A percentile compares a stretch with the other conserved stretches of the same genome.
Evolutionary conservation across 1,140 invertebrate genomes (phyloP).

Genomic region (Nasonia longicornis): DNA sequence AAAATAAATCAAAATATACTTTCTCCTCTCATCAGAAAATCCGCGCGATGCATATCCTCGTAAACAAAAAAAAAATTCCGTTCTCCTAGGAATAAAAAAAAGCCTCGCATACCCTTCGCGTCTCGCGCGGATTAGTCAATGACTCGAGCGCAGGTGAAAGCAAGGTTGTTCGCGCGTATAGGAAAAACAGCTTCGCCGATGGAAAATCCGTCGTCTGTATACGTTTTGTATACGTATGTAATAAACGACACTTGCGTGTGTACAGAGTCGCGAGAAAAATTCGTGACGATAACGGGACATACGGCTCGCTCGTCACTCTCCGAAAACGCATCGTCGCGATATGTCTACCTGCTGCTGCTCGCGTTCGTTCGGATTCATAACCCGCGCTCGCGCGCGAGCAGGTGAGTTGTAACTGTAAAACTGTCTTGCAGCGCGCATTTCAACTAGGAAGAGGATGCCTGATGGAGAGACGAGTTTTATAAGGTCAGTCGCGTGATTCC

Average conservation of each 20-base stretch:
- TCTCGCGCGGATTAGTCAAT: conserved; percentile 37
- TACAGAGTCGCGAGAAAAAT: not conserved
- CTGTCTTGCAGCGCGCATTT: conserved; percentile 1
- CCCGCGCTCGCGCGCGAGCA: not conserved
- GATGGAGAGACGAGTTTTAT: not conserved
- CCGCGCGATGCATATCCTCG: not conserved
- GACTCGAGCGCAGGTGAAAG: not conserved
- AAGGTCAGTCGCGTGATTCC: not conserved
- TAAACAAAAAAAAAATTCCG: not conserved
- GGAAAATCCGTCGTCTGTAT: not conserved
- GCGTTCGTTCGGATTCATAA: not conserved
- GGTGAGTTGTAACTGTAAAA: conserved; percentile 27
- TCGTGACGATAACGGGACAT: not conserved
- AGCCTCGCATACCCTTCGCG: not conserved
- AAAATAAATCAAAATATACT: not conserved
- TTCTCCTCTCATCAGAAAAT: not conserved
- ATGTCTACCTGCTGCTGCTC: not conserved
- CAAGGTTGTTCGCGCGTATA: not conserved
- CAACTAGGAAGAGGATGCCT: conserved; percentile 5
- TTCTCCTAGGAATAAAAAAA: not conserved
- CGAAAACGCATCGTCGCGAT: not conserved
- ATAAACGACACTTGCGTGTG: not conserved
- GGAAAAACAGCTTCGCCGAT: conserved; percentile 16
- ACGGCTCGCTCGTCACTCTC: not conserved
- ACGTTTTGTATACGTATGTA: not conserved